phyloP scores from a whole-genome alignment of 2,888 invertebrate genomes.

The Hololepta plana region DNA sequence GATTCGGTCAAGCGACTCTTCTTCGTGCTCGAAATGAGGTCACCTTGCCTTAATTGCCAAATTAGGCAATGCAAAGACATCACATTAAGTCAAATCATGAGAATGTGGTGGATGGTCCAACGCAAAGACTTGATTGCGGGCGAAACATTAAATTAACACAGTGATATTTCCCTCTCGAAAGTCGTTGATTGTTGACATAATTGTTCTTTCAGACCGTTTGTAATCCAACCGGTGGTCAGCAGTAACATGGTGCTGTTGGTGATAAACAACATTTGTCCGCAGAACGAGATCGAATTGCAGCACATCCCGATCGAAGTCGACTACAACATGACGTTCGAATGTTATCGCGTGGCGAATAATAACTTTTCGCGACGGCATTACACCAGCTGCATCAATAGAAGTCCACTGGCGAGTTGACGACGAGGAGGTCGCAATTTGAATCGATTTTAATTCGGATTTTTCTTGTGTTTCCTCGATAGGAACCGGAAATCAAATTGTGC shows the following conservation, averaged over 20 bases:
- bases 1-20: too few relatives aligned
- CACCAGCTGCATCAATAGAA: slow-evolving; percentile 56
- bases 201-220: slow-evolving; percentile 39
- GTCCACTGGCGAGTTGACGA: slow-evolving; percentile 44
- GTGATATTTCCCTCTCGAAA: too few relatives aligned
- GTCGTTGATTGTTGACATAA: background rate
- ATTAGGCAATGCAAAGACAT: too few relatives aligned
- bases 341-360: slow-evolving; percentile 22
- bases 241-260: slow-evolving; percentile 69
- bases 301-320: slow-evolving; percentile 21
- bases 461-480: slow-evolving; percentile 10
- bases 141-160: too few relatives aligned
- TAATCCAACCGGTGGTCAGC: slow-evolving; percentile 55
- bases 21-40: too few relatives aligned
- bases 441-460: too few relatives aligned
- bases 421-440: background rate
- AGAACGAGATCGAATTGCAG: too few relatives aligned
- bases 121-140: too few relatives aligned
- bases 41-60: too few relatives aligned
- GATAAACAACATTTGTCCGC: slow-evolving; percentile 43
- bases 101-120: too few relatives aligned
- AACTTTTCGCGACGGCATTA: slow-evolving; percentile 49
- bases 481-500: slow-evolving; percentile 13
- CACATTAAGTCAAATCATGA: too few relatives aligned
- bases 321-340: slow-evolving; percentile 29